Conservation (phyloP, 2,888 invertebrate species). For the Diloba caeruleocephala region DNA sequence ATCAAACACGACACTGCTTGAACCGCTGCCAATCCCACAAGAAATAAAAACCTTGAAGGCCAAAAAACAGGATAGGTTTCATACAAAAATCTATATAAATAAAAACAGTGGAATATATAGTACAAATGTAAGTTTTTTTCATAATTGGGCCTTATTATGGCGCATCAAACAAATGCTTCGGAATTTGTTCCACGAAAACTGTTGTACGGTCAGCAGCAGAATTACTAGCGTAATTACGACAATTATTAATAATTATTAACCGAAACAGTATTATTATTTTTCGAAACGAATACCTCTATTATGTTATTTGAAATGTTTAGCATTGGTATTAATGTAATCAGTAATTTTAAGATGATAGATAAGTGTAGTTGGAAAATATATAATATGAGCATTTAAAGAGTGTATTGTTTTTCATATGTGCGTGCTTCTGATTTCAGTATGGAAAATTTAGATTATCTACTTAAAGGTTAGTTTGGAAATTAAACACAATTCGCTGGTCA, state of each 20-base stretch:
- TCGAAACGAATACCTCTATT: constrained; percentile 62
- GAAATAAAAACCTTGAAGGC: too few relatives aligned
- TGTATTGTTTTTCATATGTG: constrained; percentile 16
- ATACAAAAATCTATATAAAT: constrained; percentile 39
- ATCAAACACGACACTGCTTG: too few relatives aligned
- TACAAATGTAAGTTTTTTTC: constrained; percentile 76
- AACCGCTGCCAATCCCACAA: too few relatives aligned
- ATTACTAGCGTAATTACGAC: constrained; percentile 78
- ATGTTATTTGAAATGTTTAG: constrained; percentile 65
- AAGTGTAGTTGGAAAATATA: constrained; percentile 8
- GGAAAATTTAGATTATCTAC: background rate
- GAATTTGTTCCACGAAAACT: constrained; percentile 87
- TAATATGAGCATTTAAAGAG: constrained; percentile 14
- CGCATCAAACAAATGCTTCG: constrained; percentile 87
- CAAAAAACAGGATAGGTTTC: too few relatives aligned
- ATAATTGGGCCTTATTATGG: constrained; percentile 87
- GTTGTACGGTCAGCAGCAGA: constrained; percentile 80
- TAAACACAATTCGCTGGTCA: too few relatives aligned
- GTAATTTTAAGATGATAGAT: constrained; percentile 27
- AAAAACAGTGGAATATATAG: constrained; percentile 53
- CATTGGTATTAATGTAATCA: constrained; percentile 58
- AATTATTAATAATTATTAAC: constrained; percentile 81
- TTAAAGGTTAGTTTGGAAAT: too few relatives aligned
- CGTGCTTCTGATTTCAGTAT: background rate
- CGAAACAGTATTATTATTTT: constrained; percentile 69